These are phyloP conservation scores for Acheta domesticus DNA, from an alignment of 2,888 invertebrate genomes.

Conservation along the genomic window DNA sequence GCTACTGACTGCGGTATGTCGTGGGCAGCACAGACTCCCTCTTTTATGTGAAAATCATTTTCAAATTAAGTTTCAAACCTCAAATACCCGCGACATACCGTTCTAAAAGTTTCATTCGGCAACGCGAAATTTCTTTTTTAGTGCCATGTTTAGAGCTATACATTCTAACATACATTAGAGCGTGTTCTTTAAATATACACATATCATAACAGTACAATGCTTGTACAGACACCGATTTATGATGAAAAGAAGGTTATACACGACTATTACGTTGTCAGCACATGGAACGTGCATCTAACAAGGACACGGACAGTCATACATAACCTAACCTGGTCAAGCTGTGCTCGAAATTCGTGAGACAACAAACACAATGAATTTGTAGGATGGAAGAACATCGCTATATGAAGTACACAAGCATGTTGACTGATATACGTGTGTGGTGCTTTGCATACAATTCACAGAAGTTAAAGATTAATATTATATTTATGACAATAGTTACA, in stretches of 20 bases:
- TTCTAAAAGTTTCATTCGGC: not conserved
- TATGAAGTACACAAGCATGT: too few species aligned
- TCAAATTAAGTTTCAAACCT: not conserved
- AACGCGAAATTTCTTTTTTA: not conserved
- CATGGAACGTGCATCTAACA: too few species aligned
- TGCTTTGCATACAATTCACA: not conserved
- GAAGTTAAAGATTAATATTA: not conserved
- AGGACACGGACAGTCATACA: too few species aligned
- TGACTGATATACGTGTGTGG: not conserved
- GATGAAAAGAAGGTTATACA: too few species aligned
- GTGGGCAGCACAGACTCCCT: not conserved
- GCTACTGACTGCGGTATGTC: not conserved
- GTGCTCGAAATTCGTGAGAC: too few species aligned
- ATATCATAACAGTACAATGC: too few species aligned
- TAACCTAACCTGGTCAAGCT: too few species aligned
- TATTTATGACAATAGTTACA: not conserved
- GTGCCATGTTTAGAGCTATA: slow-evolving; percentile 10
- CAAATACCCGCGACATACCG: not conserved
- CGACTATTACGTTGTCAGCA: too few species aligned
- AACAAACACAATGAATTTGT: too few species aligned
- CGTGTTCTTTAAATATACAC: too few species aligned
- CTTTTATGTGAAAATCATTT: not conserved
- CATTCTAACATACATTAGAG: not conserved
- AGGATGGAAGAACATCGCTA: too few species aligned
- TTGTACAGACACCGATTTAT: too few species aligned